These are phyloP conservation scores for Bucco capensis DNA, from an alignment of 2,113 vertebrate genomes.

Conservation along the genomic window DNA sequence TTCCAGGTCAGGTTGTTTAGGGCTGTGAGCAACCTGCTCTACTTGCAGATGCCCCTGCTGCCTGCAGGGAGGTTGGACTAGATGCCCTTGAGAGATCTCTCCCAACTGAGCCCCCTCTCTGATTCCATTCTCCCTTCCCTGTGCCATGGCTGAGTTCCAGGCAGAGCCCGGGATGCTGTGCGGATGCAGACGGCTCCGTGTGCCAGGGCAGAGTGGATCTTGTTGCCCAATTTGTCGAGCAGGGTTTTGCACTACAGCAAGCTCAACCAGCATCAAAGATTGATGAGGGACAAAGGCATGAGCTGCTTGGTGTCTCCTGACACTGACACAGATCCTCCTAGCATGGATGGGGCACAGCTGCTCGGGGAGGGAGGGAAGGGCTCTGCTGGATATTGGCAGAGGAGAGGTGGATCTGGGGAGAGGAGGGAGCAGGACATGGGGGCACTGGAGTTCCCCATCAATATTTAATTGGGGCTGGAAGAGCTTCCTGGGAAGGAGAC, in stretches of 20 bases:
- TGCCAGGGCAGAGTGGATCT: not conserved
- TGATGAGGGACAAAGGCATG: constrained; percentile 59
- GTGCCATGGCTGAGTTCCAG: not conserved
- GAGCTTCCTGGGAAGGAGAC: not conserved
- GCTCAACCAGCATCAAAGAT: constrained; percentile 55
- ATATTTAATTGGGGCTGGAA: constrained; percentile 29
- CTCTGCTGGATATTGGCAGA: not conserved
- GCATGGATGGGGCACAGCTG: not conserved
- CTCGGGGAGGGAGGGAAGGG: too few species aligned
- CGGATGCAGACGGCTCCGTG: not conserved
- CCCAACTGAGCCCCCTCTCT: not conserved
- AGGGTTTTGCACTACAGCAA: constrained; percentile 13
- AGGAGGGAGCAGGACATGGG: not conserved
- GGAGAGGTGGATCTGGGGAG: not conserved
- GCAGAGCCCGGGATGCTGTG: not conserved
- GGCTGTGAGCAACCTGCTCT: not conserved
- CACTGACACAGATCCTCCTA: not conserved
- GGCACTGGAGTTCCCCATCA: constrained; percentile 31
- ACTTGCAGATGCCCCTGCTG: not conserved
- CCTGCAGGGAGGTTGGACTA: not conserved
- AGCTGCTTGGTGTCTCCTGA: constrained; percentile 44
- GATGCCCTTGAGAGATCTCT: not conserved
- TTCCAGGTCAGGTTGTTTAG: too few species aligned
- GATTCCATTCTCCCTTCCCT: not conserved
- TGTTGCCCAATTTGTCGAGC: not conserved